Evolutionary conservation across 2,113 vertebrate genomes (phyloP).

Genomic region (Myotis yumanensis): DNA sequence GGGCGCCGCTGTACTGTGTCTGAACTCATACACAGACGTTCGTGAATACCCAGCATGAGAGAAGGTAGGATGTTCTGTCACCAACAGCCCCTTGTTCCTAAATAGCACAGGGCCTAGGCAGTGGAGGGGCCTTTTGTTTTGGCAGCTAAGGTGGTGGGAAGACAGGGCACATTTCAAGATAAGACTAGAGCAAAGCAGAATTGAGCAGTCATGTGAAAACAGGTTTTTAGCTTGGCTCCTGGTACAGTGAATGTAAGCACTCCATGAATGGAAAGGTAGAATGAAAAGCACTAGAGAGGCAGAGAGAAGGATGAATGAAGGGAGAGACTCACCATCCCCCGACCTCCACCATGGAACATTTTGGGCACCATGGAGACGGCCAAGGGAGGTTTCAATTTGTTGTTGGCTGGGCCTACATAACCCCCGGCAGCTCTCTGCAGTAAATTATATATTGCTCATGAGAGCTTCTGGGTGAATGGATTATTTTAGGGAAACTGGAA

Average conservation of each 20-base stretch:
- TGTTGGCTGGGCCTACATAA: neutral
- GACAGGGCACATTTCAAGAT: neutral
- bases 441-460: constrained; percentile 61
- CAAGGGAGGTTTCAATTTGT: constrained; percentile 3
- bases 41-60: too few species aligned
- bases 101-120: neutral
- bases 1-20: neutral
- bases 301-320: neutral
- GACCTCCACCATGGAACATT: neutral
- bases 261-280: neutral
- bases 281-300: neutral
- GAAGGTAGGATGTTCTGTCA: neutral
- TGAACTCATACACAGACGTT: neutral
- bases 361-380: neutral
- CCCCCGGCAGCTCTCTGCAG: neutral
- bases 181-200: neutral
- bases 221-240: neutral
- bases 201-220: too few species aligned
- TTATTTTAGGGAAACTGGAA: constrained; percentile 70
- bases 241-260: too few species aligned
- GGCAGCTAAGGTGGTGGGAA: too few species aligned
- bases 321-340: too few species aligned
- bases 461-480: constrained; percentile 60
- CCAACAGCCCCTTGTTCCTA: neutral
- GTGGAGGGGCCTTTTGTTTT: neutral